Percentiles rank a stretch among this genome's conserved stretches.
phyloP scores from a whole-genome alignment of 2,113 vertebrate species.

The Telmatochromis brichardi region DNA sequence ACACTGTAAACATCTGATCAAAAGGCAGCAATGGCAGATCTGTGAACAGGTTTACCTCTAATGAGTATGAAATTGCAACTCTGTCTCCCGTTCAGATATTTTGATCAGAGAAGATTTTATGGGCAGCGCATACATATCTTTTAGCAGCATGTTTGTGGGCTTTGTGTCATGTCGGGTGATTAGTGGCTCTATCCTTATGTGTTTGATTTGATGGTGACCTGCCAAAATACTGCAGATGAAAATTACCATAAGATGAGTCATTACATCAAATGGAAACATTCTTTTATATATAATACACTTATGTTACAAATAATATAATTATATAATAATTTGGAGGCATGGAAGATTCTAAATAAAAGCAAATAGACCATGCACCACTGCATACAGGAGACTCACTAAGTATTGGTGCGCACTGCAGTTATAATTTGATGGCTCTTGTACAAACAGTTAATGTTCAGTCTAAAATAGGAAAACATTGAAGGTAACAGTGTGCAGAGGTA shows the following conservation, averaged over 20 bases:
- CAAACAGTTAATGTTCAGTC: neutral
- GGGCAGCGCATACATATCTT: neutral
- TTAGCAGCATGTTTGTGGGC: neutral
- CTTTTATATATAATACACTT: neutral
- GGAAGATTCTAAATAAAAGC: neutral
- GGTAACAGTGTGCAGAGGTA: neutral
- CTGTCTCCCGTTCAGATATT: neutral
- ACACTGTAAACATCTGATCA: conserved; percentile 4
- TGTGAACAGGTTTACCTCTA: neutral
- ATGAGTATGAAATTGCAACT: neutral
- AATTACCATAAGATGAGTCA: neutral
- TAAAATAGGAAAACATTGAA: neutral
- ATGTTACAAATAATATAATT: neutral
- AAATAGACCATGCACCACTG: neutral
- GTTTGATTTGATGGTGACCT: neutral
- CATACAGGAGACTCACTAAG: neutral
- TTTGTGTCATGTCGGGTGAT: neutral
- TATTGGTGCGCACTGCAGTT: neutral
- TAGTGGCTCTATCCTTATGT: neutral
- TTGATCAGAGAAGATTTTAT: neutral
- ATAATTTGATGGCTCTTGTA: neutral
- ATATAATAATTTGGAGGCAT: neutral
- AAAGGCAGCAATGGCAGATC: neutral
- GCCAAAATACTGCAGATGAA: neutral
- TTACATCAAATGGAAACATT: neutral